Conservation (phyloP, 2,797 vertebrate genomes). For the Pogoniulus pusillus region DNA sequence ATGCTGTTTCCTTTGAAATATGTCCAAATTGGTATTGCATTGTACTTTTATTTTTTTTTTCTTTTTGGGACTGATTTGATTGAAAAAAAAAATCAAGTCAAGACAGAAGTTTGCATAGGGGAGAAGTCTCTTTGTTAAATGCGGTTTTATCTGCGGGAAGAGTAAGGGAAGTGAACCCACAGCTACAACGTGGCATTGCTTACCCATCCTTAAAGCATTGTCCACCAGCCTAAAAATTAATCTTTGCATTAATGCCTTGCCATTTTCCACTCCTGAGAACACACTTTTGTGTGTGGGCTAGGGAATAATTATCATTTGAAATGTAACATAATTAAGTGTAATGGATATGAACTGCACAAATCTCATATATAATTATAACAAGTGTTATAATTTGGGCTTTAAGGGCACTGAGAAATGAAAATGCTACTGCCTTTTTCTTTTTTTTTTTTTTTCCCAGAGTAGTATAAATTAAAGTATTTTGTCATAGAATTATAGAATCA, state of each 20-base stretch:
- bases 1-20: slow-evolving; percentile 16
- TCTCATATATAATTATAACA: background rate
- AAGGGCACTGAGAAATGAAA: background rate
- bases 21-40: background rate
- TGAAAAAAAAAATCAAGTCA: background rate
- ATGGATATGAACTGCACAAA: background rate
- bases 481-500: too few species aligned
- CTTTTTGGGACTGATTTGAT: background rate
- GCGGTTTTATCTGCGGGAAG: background rate
- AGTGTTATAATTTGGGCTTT: background rate
- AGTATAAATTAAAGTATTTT: background rate
- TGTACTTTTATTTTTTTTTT: background rate
- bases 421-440: background rate
- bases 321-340: background rate
- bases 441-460: background rate
- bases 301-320: background rate
- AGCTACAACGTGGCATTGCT: background rate
- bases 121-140: background rate
- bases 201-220: background rate
- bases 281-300: background rate
- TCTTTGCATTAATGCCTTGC: background rate
- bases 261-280: background rate
- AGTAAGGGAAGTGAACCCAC: background rate
- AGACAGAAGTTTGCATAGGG: background rate
- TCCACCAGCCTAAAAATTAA: background rate